Percentiles rank a stretch among this genome's conserved stretches.
These are phyloP conservation scores for Apamea sordens DNA, from an alignment of 2,888 invertebrate genomes.

Conservation along the genomic window DNA sequence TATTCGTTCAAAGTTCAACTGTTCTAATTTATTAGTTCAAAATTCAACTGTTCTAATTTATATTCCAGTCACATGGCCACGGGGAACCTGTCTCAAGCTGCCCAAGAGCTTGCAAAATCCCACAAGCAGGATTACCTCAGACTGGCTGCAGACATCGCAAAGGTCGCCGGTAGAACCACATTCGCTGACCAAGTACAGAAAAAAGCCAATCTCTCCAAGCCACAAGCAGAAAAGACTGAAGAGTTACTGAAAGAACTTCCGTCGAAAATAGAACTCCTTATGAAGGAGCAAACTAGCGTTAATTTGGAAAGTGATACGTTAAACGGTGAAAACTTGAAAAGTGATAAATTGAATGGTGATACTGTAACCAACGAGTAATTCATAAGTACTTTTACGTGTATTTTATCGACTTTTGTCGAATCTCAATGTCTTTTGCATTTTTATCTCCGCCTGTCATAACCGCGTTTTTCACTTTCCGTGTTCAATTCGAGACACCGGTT, in stretches of 20 bases:
- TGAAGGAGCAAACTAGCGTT: constrained; percentile 54
- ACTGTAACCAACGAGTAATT: constrained; percentile 39
- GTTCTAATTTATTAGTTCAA: neutral
- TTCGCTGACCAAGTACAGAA: constrained; percentile 80
- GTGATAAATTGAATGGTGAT: constrained; percentile 38
- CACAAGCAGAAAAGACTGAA: constrained; percentile 59
- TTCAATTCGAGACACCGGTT: neutral
- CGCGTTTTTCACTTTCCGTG: neutral
- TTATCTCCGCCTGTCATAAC: constrained; percentile 10
- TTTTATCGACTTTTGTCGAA: constrained; percentile 42
- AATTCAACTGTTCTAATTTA: neutral
- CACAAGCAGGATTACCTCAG: constrained; percentile 88
- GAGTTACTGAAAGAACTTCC: constrained; percentile 72
- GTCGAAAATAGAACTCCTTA: constrained; percentile 74
- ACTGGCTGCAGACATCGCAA: constrained; percentile 91
- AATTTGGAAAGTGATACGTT: constrained; percentile 34
- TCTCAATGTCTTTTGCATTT: constrained; percentile 17
- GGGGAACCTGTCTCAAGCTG: constrained; percentile 91
- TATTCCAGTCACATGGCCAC: constrained; percentile 90
- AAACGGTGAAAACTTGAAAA: constrained; percentile 27
- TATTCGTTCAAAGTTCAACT: neutral
- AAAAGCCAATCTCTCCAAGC: constrained; percentile 56
- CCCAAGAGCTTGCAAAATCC: constrained; percentile 90
- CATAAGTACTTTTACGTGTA: neutral
- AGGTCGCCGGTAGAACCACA: constrained; percentile 82